Evolutionary conservation across 2,113 vertebrate genomes (phyloP).

Genomic region (Nothocercus julius): DNA sequence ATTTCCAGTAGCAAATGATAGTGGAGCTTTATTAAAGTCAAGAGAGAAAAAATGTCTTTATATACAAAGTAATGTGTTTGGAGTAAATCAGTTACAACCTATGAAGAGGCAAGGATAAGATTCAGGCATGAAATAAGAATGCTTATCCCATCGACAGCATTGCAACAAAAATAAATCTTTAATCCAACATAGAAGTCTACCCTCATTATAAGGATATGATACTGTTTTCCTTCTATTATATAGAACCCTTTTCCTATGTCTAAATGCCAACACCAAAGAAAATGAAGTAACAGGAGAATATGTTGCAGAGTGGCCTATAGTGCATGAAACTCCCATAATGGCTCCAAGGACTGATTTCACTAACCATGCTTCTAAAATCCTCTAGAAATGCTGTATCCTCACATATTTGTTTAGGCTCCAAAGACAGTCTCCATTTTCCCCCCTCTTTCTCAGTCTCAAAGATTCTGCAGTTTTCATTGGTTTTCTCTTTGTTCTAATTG

Average conservation of each 20-base stretch:
- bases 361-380: neutral
- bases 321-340: neutral
- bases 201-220: neutral
- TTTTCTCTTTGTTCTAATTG: neutral
- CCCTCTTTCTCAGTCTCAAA: neutral
- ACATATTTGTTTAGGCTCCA: neutral
- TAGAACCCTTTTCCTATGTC: neutral
- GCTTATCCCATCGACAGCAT: neutral
- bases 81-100: neutral
- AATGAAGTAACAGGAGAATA: neutral
- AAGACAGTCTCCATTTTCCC: neutral
- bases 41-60: neutral
- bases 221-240: neutral
- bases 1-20: neutral
- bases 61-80: neutral
- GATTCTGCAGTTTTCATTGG: neutral
- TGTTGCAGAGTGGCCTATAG: neutral
- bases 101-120: neutral
- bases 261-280: fast-evolving
- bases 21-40: neutral
- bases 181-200: neutral
- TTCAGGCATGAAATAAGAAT: neutral
- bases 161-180: neutral
- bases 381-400: neutral
- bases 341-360: neutral